Evolutionary conservation across 64 coral and sea anemone species (phyloP).

Genomic region (Montipora sp.): DNA sequence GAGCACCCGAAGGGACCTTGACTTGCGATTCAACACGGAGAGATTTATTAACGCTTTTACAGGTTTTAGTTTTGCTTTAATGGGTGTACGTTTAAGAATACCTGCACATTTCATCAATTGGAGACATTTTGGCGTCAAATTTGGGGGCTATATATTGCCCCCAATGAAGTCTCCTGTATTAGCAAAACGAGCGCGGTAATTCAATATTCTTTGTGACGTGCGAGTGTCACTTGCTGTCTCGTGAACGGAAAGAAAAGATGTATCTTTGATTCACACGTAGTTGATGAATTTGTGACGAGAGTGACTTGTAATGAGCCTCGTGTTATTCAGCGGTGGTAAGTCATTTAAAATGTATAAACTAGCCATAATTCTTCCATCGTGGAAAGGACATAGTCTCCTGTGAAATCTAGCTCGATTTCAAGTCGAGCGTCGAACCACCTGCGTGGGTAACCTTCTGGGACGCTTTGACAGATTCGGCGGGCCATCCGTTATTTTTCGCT

Average conservation of each 20-base stretch:
- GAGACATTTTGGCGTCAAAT: no score
- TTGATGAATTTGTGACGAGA: background rate
- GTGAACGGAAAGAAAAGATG: background rate
- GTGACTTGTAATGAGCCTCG: constrained; percentile 10
- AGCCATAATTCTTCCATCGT: background rate
- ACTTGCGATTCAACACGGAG: no score
- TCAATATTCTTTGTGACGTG: constrained; percentile 9
- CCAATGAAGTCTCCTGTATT: background rate
- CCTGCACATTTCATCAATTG: no score
- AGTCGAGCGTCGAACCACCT: background rate
- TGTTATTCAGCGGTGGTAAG: constrained; percentile 11
- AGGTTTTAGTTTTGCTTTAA: no score
- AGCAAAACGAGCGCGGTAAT: background rate
- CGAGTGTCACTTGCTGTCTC: background rate
- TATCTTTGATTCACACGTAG: constrained; percentile 18
- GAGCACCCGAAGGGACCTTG: no score
- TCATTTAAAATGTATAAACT: background rate
- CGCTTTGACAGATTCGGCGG: constrained; percentile 14
- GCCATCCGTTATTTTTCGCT: background rate
- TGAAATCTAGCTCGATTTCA: background rate
- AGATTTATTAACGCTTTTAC: no score
- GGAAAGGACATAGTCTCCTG: background rate
- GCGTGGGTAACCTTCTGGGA: background rate
- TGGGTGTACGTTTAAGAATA: no score
- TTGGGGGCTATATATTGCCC: no score